Evolutionary conservation across 2,113 vertebrate species (phyloP).

Genomic region (Pardalotus punctatus): DNA sequence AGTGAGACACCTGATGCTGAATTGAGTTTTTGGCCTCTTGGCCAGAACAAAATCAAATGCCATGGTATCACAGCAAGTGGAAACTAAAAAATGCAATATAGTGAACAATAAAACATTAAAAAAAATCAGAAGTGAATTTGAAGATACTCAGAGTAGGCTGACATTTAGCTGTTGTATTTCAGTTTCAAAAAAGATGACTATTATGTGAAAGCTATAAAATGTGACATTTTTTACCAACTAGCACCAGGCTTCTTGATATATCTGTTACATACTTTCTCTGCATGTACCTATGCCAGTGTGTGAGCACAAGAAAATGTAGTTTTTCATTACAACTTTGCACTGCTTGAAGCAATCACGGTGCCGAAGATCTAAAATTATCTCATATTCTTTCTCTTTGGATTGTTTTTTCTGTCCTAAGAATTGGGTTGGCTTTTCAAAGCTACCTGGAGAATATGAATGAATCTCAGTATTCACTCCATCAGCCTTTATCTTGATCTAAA

Average conservation of each 20-base stretch:
- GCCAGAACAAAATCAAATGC: slow-evolving; percentile 48
- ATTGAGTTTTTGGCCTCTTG: slow-evolving; percentile 43
- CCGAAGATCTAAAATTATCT: not conserved
- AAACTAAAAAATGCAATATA: slow-evolving; percentile 45
- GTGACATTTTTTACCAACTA: slow-evolving; percentile 47
- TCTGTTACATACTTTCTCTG: slow-evolving; percentile 20
- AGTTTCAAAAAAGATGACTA: slow-evolving; percentile 56
- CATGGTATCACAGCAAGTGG: slow-evolving; percentile 39
- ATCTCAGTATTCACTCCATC: not conserved
- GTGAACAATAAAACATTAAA: slow-evolving; percentile 1
- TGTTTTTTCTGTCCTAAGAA: not conserved
- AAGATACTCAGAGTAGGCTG: slow-evolving; percentile 31
- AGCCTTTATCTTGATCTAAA: not conserved
- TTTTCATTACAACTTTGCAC: slow-evolving; percentile 20
- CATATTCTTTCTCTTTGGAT: slow-evolving; percentile 6
- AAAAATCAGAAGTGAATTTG: slow-evolving; percentile 23
- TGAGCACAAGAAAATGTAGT: not conserved
- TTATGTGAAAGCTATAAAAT: slow-evolving; percentile 61
- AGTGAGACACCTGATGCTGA: slow-evolving; percentile 19
- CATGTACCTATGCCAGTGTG: not conserved
- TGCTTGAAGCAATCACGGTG: not conserved
- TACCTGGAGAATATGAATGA: not conserved
- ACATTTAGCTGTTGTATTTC: slow-evolving; percentile 62
- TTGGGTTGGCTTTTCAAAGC: slow-evolving; percentile 9
- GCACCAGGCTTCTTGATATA: slow-evolving; percentile 34